Evolutionary conservation across 2,113 vertebrate species (phyloP), one percentile per base, ranked within the genome.

Genomic region (Albula glossodonta): DNA sequence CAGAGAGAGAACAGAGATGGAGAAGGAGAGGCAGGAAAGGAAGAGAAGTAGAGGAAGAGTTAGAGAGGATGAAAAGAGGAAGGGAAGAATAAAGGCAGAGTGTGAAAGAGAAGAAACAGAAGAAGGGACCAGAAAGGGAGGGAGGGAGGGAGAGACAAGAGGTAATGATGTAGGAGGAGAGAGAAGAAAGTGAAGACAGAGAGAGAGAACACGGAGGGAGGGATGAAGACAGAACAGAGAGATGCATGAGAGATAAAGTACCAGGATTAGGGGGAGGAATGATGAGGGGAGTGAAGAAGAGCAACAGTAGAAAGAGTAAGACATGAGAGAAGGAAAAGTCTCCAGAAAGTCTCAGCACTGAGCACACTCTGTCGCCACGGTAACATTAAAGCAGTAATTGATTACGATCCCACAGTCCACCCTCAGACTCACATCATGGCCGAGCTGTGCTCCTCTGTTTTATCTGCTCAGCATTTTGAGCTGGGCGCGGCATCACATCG

Each of bases 391-490:
- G 49, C 53, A 74, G 9, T 12, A 81, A 49, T 15, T 82, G 51
- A 63, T 78, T 81, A 81, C 84, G 78, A 87, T 51, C 48, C 63
- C 80, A 89, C n/a, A 63, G 22, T 19, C 82, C n/a, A 83, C 83
- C 86, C 66, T 87, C 2, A 15, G 0, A 0, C 3, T 2, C 56
- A 60, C 56, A 60, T 8, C 31, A 41, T 1, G 31, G 31, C 31
- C 31, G 31, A 25, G 82, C 49, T 12, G 74, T 17, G 17, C n/a
- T 70, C 52, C 4, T 31, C 53, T 1, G 77, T 80, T 49, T 85
- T 66, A 10, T 87, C 84, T 78, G 86, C 22, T 88, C 89, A 60
- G 79, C 82, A 86, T 80, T 63, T 80, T 51, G 53, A n/a, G 25
- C 41, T 31, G 56, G 19, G 41, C 48, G 22, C 31, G 17, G 31